Evolutionary conservation across 2,113 vertebrate genomes (phyloP).

Genomic region (Misgurnus anguillicaudatus): DNA sequence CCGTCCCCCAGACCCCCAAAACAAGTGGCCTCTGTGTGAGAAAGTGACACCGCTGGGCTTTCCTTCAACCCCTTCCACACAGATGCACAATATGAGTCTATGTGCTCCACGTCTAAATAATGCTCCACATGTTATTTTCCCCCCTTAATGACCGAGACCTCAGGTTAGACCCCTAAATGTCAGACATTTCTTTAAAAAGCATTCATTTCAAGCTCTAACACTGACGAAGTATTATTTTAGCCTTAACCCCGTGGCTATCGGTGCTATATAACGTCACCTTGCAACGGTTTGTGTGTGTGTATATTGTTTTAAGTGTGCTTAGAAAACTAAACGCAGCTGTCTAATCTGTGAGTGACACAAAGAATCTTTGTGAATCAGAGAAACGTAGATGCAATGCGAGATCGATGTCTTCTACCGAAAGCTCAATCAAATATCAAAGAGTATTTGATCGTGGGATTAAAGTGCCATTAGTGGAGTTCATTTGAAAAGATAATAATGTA

Average conservation of each 20-base stretch:
- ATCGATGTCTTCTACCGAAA: not conserved
- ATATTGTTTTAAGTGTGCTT: slow-evolving; percentile 1
- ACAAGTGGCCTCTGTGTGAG: slow-evolving; percentile 53
- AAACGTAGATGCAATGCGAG: not conserved
- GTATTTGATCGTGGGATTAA: not conserved
- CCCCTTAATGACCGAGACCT: slow-evolving; percentile 25
- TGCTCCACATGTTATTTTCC: slow-evolving; percentile 48
- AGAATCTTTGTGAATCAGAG: slow-evolving; percentile 4
- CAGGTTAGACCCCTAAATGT: slow-evolving; percentile 32
- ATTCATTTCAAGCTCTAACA: slow-evolving; percentile 11
- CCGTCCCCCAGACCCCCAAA: slow-evolving; percentile 56
- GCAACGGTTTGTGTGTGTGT: not conserved
- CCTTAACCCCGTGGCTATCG: not conserved
- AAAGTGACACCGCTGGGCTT: slow-evolving; percentile 27
- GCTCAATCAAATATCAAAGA: not conserved
- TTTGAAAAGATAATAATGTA: not conserved
- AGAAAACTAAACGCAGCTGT: slow-evolving; percentile 12
- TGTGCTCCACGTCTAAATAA: slow-evolving; percentile 55
- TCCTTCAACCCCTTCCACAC: slow-evolving; percentile 57
- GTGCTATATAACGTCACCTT: slow-evolving; percentile 1
- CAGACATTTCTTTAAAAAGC: not conserved
- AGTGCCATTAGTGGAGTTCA: not conserved
- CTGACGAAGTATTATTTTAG: slow-evolving; percentile 17
- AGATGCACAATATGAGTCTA: slow-evolving; percentile 49
- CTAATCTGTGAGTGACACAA: slow-evolving; percentile 14